Conservation (phyloP, 2,888 invertebrate genomes). For the Polyommatus icarus region DNA sequence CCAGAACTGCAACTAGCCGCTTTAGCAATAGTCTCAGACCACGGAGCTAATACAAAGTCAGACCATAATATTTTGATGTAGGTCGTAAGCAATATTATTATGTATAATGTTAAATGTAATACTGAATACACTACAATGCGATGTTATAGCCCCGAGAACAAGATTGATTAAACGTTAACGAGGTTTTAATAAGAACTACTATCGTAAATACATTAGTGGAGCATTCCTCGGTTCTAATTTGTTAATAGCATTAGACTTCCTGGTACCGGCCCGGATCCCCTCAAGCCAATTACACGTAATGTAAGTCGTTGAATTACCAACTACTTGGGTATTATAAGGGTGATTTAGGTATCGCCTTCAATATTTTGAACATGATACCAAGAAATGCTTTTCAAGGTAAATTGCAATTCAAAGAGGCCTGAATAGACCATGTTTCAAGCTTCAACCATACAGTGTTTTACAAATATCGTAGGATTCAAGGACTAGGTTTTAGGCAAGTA, state of each 20-base stretch:
- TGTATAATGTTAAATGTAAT: no score
- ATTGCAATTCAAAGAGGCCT: no score
- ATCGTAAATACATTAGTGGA: not conserved
- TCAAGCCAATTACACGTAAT: conserved; percentile 8
- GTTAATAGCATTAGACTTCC: conserved; percentile 20
- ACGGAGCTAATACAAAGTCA: no score
- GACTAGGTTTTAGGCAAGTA: not conserved
- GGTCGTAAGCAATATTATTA: no score
- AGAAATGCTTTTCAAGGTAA: not conserved
- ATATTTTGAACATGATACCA: not conserved
- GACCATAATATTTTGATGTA: no score
- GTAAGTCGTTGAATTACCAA: not conserved
- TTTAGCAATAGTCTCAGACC: no score
- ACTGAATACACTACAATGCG: no score
- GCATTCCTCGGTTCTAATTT: conserved; percentile 6
- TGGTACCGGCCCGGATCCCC: not conserved
- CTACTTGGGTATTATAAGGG: not conserved
- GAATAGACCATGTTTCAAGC: not conserved
- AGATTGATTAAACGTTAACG: not conserved
- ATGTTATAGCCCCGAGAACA: not conserved
- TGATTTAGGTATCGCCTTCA: not conserved
- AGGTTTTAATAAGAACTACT: conserved; percentile 1
- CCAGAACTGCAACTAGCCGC: not conserved
- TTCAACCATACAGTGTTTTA: not conserved
- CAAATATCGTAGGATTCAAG: not conserved